Conservation (phyloP, 2,113 vertebrate species). For the Ascaphus truei region DNA sequence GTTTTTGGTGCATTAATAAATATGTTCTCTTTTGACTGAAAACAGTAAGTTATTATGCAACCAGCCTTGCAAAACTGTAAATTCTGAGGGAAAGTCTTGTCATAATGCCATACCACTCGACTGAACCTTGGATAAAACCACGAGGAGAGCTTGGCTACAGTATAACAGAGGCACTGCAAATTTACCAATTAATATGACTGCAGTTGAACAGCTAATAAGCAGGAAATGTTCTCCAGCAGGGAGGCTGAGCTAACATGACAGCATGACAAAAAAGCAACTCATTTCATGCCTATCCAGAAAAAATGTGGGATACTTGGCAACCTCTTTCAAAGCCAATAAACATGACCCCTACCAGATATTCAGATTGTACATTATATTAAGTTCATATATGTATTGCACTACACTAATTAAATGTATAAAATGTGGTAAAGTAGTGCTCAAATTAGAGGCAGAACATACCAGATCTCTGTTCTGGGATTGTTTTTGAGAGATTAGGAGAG, state of each 20-base stretch:
- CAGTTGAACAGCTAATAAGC: slow-evolving; percentile 35
- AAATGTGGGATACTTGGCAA: too few relatives aligned
- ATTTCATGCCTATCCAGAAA: slow-evolving; percentile 47
- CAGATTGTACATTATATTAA: too few relatives aligned
- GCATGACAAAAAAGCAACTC: slow-evolving; percentile 37
- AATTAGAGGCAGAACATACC: too few relatives aligned
- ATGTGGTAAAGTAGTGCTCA: too few relatives aligned
- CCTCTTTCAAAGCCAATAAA: too few relatives aligned
- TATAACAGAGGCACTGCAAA: slow-evolving; percentile 1
- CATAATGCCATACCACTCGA: not conserved
- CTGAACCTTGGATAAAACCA: too few relatives aligned
- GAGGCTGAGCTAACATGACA: slow-evolving; percentile 42
- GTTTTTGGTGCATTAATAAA: not conserved
- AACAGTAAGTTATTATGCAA: not conserved
- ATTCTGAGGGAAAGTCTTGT: not conserved
- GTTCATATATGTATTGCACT: too few relatives aligned
- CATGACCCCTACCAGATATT: too few relatives aligned
- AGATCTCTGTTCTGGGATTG: too few relatives aligned
- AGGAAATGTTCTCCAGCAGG: slow-evolving; percentile 34
- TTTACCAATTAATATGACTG: slow-evolving; percentile 32
- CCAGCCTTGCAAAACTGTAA: not conserved
- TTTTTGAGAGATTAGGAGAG: too few relatives aligned
- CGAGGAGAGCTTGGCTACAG: not conserved
- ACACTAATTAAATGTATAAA: too few relatives aligned
- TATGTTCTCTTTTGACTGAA: not conserved